phyloP scores from a whole-genome alignment of 2,888 invertebrate genomes.

The Hipparchia semele region DNA sequence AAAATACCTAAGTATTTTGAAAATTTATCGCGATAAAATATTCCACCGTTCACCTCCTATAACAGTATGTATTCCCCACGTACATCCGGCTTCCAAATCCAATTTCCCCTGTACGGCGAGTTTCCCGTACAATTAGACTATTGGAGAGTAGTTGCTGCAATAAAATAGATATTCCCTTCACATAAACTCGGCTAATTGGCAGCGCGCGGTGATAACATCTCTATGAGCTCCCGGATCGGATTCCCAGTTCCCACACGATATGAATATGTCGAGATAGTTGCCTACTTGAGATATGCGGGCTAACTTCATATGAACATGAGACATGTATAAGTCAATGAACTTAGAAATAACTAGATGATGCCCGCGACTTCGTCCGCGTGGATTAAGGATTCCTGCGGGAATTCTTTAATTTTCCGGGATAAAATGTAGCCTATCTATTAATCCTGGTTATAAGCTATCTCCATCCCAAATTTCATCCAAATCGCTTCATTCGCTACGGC shows the following conservation, averaged over 20 bases:
- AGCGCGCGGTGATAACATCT: slow-evolving; percentile 33
- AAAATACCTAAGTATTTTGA: too few relatives aligned
- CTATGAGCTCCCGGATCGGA: slow-evolving; percentile 17
- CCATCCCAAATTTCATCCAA: too few relatives aligned
- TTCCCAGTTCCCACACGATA: slow-evolving; percentile 21
- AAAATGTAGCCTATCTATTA: too few relatives aligned
- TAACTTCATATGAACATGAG: not conserved
- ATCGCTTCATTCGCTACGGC: too few relatives aligned
- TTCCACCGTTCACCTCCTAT: not conserved
- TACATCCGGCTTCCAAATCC: slow-evolving; percentile 26
- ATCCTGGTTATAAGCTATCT: too few relatives aligned
- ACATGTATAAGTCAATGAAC: too few relatives aligned
- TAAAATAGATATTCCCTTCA: slow-evolving; percentile 41
- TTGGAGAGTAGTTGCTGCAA: slow-evolving; percentile 30
- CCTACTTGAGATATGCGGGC: slow-evolving; percentile 1
- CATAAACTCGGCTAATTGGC: slow-evolving; percentile 36
- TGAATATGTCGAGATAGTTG: slow-evolving; percentile 25
- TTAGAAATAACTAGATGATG: too few relatives aligned
- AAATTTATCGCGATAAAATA: too few relatives aligned
- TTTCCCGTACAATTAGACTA: slow-evolving; percentile 34
- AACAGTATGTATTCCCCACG: slow-evolving; percentile 9
- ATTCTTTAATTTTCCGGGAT: too few relatives aligned
- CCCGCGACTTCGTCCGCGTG: too few relatives aligned
- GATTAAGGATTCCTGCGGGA: too few relatives aligned
- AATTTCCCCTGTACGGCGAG: slow-evolving; percentile 31